Evolutionary conservation across 2,113 vertebrate species (phyloP).

Genomic region (Prochilodus magdalenae): DNA sequence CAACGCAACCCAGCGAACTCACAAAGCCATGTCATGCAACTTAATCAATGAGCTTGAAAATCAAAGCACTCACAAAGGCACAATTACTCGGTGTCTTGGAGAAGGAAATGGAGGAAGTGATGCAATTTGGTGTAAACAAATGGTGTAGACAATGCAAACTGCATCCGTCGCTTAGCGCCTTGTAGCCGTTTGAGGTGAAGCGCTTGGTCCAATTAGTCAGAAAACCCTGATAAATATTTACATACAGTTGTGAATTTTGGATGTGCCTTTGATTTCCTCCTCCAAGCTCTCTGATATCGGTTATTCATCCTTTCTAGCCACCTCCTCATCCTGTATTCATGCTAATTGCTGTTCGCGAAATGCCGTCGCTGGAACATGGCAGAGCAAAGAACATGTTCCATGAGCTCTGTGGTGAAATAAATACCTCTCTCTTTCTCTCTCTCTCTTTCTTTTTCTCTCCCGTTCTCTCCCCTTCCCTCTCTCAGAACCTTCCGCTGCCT

Average conservation of each 20-base stretch:
- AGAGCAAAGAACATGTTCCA: not conserved
- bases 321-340: not conserved
- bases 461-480: slow-evolving; percentile 54
- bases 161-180: not conserved
- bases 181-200: not conserved
- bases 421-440: slow-evolving; percentile 25
- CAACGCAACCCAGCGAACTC: not conserved
- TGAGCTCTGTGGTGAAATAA: not conserved
- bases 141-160: not conserved
- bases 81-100: not conserved
- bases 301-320: not conserved
- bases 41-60: not conserved
- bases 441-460: slow-evolving; percentile 28
- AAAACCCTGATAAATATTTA: not conserved
- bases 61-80: not conserved
- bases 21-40: not conserved
- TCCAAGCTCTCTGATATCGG: not conserved
- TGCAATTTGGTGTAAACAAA: not conserved
- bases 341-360: slow-evolving; percentile 16
- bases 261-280: slow-evolving; percentile 5
- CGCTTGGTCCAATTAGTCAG: not conserved
- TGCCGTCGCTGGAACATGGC: not conserved
- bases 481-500: slow-evolving; percentile 90
- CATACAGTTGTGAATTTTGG: not conserved
- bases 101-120: not conserved